Evolutionary conservation across 1,140 invertebrate genomes (phyloP).

Genomic region (Atta colombica): DNA sequence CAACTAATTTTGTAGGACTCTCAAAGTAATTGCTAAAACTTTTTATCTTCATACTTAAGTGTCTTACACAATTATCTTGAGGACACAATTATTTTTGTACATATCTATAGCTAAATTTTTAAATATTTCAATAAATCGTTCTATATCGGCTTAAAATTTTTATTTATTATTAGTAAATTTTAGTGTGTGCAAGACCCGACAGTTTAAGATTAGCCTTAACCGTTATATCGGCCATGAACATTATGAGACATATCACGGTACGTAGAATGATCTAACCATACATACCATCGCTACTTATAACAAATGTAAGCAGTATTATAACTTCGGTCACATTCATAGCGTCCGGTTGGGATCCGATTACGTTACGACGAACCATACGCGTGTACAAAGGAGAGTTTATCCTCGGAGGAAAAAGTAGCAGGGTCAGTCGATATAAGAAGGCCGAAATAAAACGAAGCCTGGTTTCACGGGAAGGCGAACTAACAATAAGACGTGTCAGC

Average conservation of each 20-base stretch:
- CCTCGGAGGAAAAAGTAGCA: neutral
- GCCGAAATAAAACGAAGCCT: slow-evolving; percentile 40
- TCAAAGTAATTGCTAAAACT: too few relatives aligned
- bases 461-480: slow-evolving; percentile 40
- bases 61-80: too few relatives aligned
- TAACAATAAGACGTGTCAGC: slow-evolving; percentile 35
- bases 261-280: slow-evolving; percentile 30
- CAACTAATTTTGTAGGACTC: too few relatives aligned
- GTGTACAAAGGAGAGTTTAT: slow-evolving; percentile 13
- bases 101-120: too few relatives aligned
- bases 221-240: neutral
- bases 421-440: slow-evolving; percentile 36
- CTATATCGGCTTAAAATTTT: neutral
- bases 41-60: too few relatives aligned
- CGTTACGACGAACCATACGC: slow-evolving; percentile 43
- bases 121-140: neutral
- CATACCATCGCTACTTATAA: slow-evolving; percentile 50
- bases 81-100: too few relatives aligned
- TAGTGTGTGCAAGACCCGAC: neutral
- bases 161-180: neutral
- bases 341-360: slow-evolving; percentile 46
- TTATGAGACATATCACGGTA: neutral
- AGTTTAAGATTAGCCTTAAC: neutral
- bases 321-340: slow-evolving; percentile 29
- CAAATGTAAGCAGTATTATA: slow-evolving; percentile 53